phyloP scores from a whole-genome alignment of 1,140 invertebrate genomes.

The Lepidotrigona ventralis region DNA sequence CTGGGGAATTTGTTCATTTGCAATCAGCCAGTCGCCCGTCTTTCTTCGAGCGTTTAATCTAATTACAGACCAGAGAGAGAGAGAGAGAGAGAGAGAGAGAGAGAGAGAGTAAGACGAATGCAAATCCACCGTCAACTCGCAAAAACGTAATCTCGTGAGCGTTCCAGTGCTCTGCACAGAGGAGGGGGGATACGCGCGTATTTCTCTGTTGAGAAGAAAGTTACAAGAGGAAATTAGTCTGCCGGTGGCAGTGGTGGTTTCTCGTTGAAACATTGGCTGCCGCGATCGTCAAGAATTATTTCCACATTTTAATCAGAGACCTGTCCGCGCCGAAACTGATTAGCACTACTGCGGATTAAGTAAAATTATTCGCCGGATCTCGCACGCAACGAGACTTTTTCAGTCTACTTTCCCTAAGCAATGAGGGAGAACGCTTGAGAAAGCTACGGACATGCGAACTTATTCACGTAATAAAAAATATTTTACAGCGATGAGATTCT shows the following conservation, averaged over 20 bases:
- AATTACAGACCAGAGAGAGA: background rate
- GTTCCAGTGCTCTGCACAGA: too few species aligned
- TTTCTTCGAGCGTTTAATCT: background rate
- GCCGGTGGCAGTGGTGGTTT: background rate
- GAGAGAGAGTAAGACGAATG: background rate
- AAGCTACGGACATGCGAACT: too few species aligned
- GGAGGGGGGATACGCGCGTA: background rate
- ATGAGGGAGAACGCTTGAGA: too few species aligned
- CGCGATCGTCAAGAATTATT: background rate
- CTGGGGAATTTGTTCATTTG: background rate
- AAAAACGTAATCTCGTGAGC: background rate
- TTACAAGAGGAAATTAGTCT: conserved; percentile 22
- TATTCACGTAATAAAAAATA: too few species aligned
- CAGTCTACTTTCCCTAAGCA: too few species aligned
- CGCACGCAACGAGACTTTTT: too few species aligned
- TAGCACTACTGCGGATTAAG: background rate
- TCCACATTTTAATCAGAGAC: background rate
- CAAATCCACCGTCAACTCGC: background rate
- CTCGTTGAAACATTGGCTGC: background rate
- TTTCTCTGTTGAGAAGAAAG: background rate
- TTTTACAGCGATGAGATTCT: too few species aligned
- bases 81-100: background rate
- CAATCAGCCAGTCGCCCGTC: background rate
- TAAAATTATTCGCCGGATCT: background rate
- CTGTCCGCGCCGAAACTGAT: background rate